Base-by-base conservation (phyloP, 1,140 invertebrate species). In the Cydia pomonella region DNA sequence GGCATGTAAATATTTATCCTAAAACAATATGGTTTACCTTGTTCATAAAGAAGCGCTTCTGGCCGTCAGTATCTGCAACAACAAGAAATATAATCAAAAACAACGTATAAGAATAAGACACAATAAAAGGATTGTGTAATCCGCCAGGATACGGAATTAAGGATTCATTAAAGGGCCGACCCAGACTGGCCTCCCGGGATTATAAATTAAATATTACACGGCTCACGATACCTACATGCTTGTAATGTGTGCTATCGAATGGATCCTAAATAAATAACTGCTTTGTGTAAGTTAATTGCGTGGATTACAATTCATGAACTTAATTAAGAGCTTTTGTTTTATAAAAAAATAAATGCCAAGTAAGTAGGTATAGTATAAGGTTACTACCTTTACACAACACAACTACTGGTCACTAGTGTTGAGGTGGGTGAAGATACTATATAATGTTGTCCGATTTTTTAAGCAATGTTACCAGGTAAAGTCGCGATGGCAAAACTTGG, bases 141-240 rank as follows among this genome's bases (percentile, higher is more conserved):
- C 29, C 27, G 3, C 25, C 4, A 23, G 53, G 53, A 33, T 64
- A 23, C 63, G 27, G 10, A 29, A 41, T 69, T 33, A 69, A 69
- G 64, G 27, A 69, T 69, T 69, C 29, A 69, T 69, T 69, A 69
- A 69, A 69, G 64, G 29, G 64, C 3, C 29, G 64, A 27, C 63
- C 23, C 62, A 13, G 62, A 25, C 62, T 33, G n/a, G 10, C 27
- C 64, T 33, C 29, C n/a, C n/a, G n/a, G 64, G 64, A 69, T 33
- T 69, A 18, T 33, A 69, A 69, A 69, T 69, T 38, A 69, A 69
- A 69, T 69, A 33, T 69, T 69, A 41, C 64, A 69, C 64, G 29
- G 29, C 27, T 64, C n/a, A 69, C 27, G 25, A 29, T 69, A 18
- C 27, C 27, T 33, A 66, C 64, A 33, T 69, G 9, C 29, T 23